Conservation (phyloP, 2,113 vertebrate species). For the Sturnus vulgaris region DNA sequence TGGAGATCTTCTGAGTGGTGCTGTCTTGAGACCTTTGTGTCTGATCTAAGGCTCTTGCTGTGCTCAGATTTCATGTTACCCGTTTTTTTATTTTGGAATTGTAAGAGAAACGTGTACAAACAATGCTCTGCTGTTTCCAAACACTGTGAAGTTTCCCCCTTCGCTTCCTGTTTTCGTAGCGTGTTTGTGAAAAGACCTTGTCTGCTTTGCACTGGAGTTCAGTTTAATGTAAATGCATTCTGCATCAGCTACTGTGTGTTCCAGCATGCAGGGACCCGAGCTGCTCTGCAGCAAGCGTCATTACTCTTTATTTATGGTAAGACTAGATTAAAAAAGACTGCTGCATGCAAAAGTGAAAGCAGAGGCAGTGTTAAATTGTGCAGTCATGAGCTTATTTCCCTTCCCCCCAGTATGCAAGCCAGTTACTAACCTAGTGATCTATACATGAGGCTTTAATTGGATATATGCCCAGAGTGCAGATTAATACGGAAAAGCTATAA, state of each 20-base stretch:
- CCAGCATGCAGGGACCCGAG: background rate
- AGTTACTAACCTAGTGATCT: constrained; percentile 57
- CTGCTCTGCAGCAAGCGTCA: background rate
- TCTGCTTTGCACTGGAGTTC: background rate
- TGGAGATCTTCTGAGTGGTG: background rate
- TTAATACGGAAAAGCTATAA: constrained; percentile 58
- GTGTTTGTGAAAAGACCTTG: constrained; percentile 6
- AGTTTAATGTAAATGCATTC: background rate
- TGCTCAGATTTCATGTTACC: background rate
- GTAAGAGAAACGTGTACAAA: constrained; percentile 20
- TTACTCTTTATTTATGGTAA: background rate
- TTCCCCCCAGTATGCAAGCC: background rate
- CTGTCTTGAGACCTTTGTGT: constrained; percentile 20
- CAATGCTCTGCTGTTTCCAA: constrained; percentile 46
- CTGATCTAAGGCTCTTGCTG: constrained; percentile 6
- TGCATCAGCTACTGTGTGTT: background rate
- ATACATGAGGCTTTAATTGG: constrained; percentile 55
- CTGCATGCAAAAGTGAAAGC: constrained; percentile 37
- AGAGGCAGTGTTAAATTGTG: constrained; percentile 8
- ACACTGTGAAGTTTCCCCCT: constrained; percentile 25
- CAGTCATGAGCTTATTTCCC: constrained; percentile 39
- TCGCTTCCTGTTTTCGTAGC: constrained; percentile 55
- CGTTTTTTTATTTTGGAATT: background rate
- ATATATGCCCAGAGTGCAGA: constrained; percentile 48
- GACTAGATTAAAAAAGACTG: background rate